Conservation (phyloP, 2,797 vertebrate genomes). For the Hypotaenidia philippensis region DNA sequence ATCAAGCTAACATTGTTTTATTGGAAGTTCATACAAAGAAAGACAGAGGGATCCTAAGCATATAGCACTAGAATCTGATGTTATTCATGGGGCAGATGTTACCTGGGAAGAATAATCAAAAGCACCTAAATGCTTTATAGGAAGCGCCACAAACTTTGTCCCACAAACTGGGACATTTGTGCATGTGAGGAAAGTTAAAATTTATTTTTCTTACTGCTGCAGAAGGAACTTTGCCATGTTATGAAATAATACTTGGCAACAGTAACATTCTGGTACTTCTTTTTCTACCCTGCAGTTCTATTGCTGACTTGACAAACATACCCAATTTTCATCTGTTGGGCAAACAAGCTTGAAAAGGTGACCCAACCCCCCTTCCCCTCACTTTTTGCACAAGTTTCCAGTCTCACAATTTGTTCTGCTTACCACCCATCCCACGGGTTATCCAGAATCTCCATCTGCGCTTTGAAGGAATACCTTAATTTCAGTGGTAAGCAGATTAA, state of each 20-base stretch:
- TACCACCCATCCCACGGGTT: neutral
- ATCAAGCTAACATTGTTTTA: neutral
- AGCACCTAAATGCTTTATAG: neutral
- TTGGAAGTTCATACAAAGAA: neutral
- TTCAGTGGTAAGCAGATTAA: neutral
- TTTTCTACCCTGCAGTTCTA: neutral
- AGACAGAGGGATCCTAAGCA: neutral
- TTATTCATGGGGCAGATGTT: neutral
- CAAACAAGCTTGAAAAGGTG: neutral
- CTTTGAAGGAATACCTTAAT: slow-evolving; percentile 10
- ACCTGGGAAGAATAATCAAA: neutral
- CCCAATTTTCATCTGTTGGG: neutral
- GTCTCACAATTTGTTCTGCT: neutral
- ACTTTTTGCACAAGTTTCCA: neutral
- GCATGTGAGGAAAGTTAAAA: neutral
- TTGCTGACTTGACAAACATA: neutral
- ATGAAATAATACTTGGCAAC: neutral
- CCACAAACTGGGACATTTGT: neutral
- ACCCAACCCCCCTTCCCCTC: accelerated
- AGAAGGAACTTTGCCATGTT: neutral
- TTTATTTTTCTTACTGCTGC: neutral
- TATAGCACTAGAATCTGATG: neutral
- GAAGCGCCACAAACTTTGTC: neutral
- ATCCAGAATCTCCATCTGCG: neutral
- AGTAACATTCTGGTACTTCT: neutral